Conservation (phyloP, 2,888 invertebrate species). For the Ypsolopha sequella region DNA sequence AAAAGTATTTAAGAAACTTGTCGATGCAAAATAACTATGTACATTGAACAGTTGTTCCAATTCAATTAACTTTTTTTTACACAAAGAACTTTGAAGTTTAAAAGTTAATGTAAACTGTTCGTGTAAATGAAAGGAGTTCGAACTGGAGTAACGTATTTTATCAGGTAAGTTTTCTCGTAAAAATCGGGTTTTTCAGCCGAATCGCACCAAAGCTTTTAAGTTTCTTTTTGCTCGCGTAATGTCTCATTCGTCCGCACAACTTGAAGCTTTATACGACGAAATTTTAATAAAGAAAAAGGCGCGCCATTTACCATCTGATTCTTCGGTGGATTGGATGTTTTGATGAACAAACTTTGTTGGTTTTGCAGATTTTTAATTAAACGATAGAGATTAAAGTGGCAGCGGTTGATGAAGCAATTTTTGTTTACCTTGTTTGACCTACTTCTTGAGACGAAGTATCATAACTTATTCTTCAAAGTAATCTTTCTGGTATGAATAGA, state of each 20-base stretch:
- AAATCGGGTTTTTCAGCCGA: constrained; percentile 39
- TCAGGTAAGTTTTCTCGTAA: constrained; percentile 52
- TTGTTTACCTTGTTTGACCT: no score
- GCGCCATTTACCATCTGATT: background rate
- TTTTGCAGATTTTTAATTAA: no score
- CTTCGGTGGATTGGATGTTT: background rate
- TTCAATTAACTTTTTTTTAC: background rate
- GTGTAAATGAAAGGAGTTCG: constrained; percentile 28
- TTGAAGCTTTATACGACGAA: constrained; percentile 34
- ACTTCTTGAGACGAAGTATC: no score
- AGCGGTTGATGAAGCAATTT: no score
- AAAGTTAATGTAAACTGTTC: constrained; percentile 18
- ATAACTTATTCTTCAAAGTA: no score
- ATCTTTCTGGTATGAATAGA: no score
- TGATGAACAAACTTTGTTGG: background rate
- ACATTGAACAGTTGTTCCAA: no score
- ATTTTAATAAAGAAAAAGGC: constrained; percentile 44
- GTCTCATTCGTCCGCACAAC: constrained; percentile 33
- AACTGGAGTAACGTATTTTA: constrained; percentile 22
- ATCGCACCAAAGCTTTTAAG: constrained; percentile 38
- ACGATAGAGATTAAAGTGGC: no score
- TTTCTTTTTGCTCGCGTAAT: constrained; percentile 33
- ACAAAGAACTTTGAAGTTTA: constrained; percentile 2
- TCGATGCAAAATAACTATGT: no score
- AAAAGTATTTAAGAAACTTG: no score